A percentile compares a stretch with the other conserved stretches of the same genome.
These are phyloP conservation scores for Coenobita brevimanus DNA, from an alignment of 1,140 invertebrate genomes.

Conservation along the genomic window DNA sequence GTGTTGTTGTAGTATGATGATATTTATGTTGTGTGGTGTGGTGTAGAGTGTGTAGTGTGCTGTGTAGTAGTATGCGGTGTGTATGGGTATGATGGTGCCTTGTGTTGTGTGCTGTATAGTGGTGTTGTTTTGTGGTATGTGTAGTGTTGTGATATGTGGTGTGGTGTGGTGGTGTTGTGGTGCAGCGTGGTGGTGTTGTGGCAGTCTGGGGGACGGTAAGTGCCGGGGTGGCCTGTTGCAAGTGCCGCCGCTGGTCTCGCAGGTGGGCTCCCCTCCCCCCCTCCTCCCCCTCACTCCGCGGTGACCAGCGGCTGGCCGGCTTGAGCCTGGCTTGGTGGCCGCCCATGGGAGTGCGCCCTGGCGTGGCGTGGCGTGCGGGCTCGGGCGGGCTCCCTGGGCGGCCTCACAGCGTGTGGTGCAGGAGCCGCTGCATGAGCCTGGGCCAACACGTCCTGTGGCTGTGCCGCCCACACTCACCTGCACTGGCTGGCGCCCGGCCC, in stretches of 20 bases:
- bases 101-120: too few relatives aligned
- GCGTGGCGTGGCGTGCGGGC: too few relatives aligned
- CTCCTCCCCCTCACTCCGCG: not conserved
- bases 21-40: too few relatives aligned
- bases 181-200: slow-evolving; percentile 12
- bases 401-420: slow-evolving; percentile 10
- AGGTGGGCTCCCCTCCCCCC: not conserved
- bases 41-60: too few relatives aligned
- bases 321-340: slow-evolving; percentile 36
- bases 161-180: not conserved
- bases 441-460: slow-evolving; percentile 54
- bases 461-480: slow-evolving; percentile 51
- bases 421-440: slow-evolving; percentile 59
- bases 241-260: slow-evolving; percentile 4
- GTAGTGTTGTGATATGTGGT: too few relatives aligned
- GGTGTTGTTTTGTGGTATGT: too few relatives aligned
- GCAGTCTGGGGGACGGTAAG: slow-evolving; percentile 59
- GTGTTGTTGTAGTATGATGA: too few relatives aligned
- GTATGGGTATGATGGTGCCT: too few relatives aligned
- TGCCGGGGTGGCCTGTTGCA: slow-evolving; percentile 35
- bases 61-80: too few relatives aligned
- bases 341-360: slow-evolving; percentile 13
- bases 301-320: slow-evolving; percentile 52
- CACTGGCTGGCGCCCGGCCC: slow-evolving; percentile 52
- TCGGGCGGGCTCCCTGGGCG: not conserved